Evolutionary conservation across 2,797 vertebrate genomes (phyloP).

Genomic region (Sitta carolinensis): DNA sequence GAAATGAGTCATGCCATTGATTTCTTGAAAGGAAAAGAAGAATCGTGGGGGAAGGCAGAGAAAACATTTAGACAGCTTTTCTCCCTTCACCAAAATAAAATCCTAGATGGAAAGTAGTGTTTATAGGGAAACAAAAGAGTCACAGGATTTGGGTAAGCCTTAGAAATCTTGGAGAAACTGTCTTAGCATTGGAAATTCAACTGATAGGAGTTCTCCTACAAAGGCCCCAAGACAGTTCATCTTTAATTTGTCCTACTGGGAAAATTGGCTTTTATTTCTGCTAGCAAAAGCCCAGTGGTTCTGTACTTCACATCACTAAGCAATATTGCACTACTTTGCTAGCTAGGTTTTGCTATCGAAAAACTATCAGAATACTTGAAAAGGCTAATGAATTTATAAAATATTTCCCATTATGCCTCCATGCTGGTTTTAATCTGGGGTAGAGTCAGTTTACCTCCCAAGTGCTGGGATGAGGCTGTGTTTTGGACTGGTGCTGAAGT

Average conservation of each 20-base stretch:
- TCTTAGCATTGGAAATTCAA: constrained; percentile 18
- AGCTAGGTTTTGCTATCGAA: neutral
- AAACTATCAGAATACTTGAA: neutral
- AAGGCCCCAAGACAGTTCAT: neutral
- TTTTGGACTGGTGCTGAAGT: neutral
- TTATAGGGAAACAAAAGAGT: constrained; percentile 49
- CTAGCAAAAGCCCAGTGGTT: neutral
- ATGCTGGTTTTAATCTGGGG: neutral
- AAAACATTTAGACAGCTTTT: constrained; percentile 3
- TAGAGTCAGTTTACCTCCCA: neutral
- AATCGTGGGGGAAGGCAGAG: neutral
- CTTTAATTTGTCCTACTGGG: neutral
- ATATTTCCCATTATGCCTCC: neutral
- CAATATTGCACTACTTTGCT: neutral
- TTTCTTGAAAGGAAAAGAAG: constrained; percentile 44
- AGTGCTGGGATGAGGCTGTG: neutral
- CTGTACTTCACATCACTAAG: neutral
- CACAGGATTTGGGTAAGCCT: constrained; percentile 13
- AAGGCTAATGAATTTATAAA: neutral
- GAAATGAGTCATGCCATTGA: constrained; percentile 30
- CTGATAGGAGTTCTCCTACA: neutral
- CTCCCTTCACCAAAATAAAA: neutral
- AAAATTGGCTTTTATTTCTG: neutral
- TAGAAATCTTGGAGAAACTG: neutral
- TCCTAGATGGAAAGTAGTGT: constrained; percentile 1